These are phyloP conservation scores for Gasterosteus nipponicus DNA, from an alignment of 2,113 vertebrate species.

Conservation along the genomic window DNA sequence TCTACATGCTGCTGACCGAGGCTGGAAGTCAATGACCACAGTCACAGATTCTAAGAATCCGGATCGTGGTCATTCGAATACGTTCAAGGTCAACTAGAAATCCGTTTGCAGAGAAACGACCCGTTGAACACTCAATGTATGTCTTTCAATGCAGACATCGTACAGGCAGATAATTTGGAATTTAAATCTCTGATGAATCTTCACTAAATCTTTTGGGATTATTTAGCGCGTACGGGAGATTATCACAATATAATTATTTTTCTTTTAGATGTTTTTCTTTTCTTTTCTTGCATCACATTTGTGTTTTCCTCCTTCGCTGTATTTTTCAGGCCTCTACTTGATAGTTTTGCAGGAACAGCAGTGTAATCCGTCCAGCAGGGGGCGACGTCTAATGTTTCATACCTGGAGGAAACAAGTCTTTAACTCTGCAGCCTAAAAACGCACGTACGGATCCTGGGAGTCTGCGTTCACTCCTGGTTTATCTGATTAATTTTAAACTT, in stretches of 20 bases:
- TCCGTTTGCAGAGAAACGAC: not conserved
- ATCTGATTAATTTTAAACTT: not conserved
- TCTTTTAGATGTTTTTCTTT: not conserved
- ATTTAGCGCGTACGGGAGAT: not conserved
- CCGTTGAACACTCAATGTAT: not conserved
- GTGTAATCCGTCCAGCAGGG: slow-evolving; percentile 41
- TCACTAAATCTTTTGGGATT: no score
- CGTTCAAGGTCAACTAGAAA: not conserved
- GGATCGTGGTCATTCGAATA: not conserved
- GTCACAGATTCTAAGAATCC: not conserved
- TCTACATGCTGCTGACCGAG: not conserved
- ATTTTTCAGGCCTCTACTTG: not conserved
- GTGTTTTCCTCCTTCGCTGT: not conserved
- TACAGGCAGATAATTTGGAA: not conserved
- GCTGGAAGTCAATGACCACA: no score
- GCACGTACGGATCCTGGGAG: not conserved
- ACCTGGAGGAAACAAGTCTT: not conserved
- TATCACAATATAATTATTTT: not conserved
- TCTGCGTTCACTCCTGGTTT: not conserved
- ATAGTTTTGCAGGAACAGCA: not conserved
- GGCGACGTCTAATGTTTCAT: slow-evolving; percentile 5
- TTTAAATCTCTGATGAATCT: not conserved
- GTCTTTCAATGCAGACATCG: not conserved
- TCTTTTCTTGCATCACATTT: not conserved
- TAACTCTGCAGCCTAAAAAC: not conserved